Base-by-base conservation (phyloP, 1,140 invertebrate species). In the Pachyrhynchus sulphureomaculatus region DNA sequence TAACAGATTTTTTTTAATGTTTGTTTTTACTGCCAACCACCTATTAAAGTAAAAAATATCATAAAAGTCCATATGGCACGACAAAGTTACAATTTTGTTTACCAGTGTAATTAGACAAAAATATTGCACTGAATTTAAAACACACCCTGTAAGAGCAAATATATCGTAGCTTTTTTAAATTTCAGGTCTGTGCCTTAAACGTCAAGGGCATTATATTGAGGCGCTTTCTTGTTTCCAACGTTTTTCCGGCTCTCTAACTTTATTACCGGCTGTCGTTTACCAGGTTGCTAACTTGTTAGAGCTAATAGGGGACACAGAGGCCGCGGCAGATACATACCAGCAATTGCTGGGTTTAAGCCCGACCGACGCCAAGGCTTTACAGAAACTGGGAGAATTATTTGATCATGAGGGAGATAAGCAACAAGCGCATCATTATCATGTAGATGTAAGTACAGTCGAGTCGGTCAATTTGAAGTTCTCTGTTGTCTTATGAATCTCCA, bases 401-500 rank as follows among this genome's bases (percentile, higher is more conserved):
- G 93, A 96, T 69, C 82, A 80, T 62, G 83, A 89, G 65, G 90
- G 91, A 24, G 94, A 97, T 75, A 91, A 93, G 67, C 91, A 94
- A 70, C 90, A 93, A 77, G 92, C 94, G 1, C 94, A 93, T 78
- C 91, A 95, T 69, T 95, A 93, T 79, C 90, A 95, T 68, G 88
- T 85, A 77, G 93, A 97, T 77, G 91, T 93, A 5, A 29, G n/a
- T 20, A 21, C 17, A n/a, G n/a, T n/a, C n/a, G n/a, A n/a, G n/a
- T n/a, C n/a, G n/a, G n/a, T n/a, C n/a, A n/a, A n/a, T n/a, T n/a
- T n/a, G n/a, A n/a, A n/a, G n/a, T n/a, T n/a, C n/a, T n/a, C n/a
- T n/a, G n/a, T n/a, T n/a, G n/a, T n/a, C n/a, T n/a, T n/a, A n/a
- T n/a, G n/a, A n/a, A n/a, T n/a, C n/a, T n/a, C n/a, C n/a, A n/a